Evolutionary conservation across 2,113 vertebrate species (phyloP).

Genomic region (Etia nguti): DNA sequence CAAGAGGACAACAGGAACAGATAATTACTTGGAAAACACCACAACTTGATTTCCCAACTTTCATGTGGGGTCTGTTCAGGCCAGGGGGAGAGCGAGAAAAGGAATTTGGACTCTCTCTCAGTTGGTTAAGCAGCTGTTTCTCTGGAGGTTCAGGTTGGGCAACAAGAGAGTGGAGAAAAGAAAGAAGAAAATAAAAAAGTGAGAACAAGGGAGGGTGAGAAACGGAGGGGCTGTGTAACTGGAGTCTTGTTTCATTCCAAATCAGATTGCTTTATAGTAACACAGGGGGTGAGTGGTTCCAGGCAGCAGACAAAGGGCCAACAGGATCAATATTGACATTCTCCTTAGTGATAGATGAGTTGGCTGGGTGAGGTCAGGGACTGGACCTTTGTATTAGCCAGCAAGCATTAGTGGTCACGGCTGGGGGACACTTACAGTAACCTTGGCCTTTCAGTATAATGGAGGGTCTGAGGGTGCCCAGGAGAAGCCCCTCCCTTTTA

Average conservation of each 20-base stretch:
- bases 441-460: slow-evolving; percentile 55
- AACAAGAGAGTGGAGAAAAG: slow-evolving; percentile 3
- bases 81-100: slow-evolving; percentile 37
- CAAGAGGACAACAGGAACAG: slow-evolving; percentile 15
- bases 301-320: slow-evolving; percentile 67
- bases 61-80: slow-evolving; percentile 66
- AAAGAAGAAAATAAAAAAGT: slow-evolving; percentile 3
- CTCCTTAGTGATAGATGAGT: slow-evolving; percentile 65
- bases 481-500: slow-evolving; percentile 45
- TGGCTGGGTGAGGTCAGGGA: slow-evolving; percentile 59
- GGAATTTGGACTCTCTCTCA: slow-evolving; percentile 49
- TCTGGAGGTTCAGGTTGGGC: slow-evolving; percentile 30
- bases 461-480: slow-evolving; percentile 47
- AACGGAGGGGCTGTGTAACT: slow-evolving; percentile 22
- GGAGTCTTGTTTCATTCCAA: slow-evolving; percentile 50
- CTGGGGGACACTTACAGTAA: slow-evolving; percentile 64
- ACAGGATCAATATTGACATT: slow-evolving; percentile 76
- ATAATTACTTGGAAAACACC: slow-evolving; percentile 59
- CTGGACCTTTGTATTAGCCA: slow-evolving; percentile 44
- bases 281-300: slow-evolving; percentile 63
- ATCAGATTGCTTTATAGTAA: slow-evolving; percentile 68
- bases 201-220: slow-evolving; percentile 8
- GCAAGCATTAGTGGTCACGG: slow-evolving; percentile 55
- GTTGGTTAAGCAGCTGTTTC: slow-evolving; percentile 59
- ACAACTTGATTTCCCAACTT: slow-evolving; percentile 65